Evolutionary conservation across 2,888 invertebrate species (phyloP), one percentile per base, ranked within the genome.

Genomic region (Polymixis flavicincta): DNA sequence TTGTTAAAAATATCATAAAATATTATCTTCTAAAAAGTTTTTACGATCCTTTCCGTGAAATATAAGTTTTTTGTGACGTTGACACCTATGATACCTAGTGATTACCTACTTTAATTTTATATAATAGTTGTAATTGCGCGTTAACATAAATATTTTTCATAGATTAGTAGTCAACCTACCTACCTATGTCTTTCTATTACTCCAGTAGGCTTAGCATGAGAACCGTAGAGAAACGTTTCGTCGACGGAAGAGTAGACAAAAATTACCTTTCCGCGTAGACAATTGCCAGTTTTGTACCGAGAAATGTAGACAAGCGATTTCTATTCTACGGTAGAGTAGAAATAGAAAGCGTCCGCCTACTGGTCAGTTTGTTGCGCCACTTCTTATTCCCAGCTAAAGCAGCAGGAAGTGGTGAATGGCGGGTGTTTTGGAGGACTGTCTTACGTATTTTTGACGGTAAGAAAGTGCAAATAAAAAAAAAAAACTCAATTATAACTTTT

Each of bases 21-120:
- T 48, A 13, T 78, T 68, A 78, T 82, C 77, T 67, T 55, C 28
- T 50, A 64, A 61, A 50, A 54, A 32, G 59, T 48, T 54, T 74
- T 75, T 60, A 76, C 22, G n/a, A 55, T 22, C 5, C 2, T 50
- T 78, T 60, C 65, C 42, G 54, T 25, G 78, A 14, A 82, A 55
- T 50, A 61, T 42, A 42, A 14, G 48, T 60, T 25, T 55, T 37
- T 19, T 48, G 52, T 59, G n/a, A 59, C 75, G 52, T 64, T 54
- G 22, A 14, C n/a, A 25, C 50, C 28, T 68, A 37, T 54, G 37
- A 78, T 7, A 32, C 32, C 37, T 61, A 48, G 19, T 22, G 42
- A 63, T 32, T 63, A 63, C 42, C 55, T 57, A 45, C 45, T 42
- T 80, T 37, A 37, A 5, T 55, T 52, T 59, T 45, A 42, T 37